phyloP scores from a whole-genome alignment of 2,888 invertebrate species.

The Erebia aethiops region DNA sequence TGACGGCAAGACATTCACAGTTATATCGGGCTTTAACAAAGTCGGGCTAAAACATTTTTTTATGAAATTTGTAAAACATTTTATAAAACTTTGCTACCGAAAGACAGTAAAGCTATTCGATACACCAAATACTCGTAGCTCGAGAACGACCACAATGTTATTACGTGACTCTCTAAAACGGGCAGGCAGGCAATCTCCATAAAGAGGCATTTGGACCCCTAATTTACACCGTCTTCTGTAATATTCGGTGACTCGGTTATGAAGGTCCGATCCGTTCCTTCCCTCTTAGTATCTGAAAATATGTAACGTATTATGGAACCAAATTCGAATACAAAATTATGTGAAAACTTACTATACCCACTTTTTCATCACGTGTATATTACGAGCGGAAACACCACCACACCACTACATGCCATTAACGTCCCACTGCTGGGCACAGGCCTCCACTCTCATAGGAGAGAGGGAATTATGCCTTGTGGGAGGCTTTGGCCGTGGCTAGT shows the following conservation, averaged over 20 bases:
- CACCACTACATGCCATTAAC: too few species aligned
- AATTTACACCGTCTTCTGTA: constrained; percentile 77
- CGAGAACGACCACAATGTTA: constrained; percentile 70
- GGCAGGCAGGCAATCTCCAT: constrained; percentile 67
- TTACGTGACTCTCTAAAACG: constrained; percentile 74
- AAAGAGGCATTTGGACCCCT: constrained; percentile 69
- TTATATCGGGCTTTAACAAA: background rate
- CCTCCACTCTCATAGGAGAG: too few species aligned
- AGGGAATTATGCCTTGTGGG: too few species aligned
- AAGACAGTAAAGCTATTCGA: constrained; percentile 29
- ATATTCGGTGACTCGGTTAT: constrained; percentile 69
- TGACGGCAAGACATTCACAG: too few species aligned
- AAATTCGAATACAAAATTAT: constrained; percentile 24
- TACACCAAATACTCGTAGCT: constrained; percentile 42
- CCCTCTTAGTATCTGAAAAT: constrained; percentile 49
- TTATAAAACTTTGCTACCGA: background rate
- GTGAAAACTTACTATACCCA: background rate
- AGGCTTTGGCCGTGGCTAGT: too few species aligned
- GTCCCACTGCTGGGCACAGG: too few species aligned
- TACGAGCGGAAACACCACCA: too few species aligned
- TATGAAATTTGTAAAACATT: too few species aligned
- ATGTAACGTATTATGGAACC: constrained; percentile 38
- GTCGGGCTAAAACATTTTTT: background rate
- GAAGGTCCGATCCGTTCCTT: constrained; percentile 58
- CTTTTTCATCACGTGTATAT: too few species aligned